Evolutionary conservation across 2,113 vertebrate species (phyloP).

Genomic region (Psilopogon haemacephalus): DNA sequence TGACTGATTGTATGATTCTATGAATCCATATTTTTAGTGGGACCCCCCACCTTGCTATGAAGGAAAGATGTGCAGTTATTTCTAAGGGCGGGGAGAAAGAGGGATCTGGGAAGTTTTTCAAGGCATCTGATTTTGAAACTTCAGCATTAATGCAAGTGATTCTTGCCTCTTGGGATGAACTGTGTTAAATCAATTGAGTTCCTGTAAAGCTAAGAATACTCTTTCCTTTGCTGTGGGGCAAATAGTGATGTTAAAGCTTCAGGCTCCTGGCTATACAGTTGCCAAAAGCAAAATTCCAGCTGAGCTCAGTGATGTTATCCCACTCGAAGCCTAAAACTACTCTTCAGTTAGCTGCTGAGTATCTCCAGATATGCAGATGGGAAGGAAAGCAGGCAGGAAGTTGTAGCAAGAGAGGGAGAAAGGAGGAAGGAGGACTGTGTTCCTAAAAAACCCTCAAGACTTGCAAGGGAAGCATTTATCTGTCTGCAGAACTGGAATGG

Average conservation of each 20-base stretch:
- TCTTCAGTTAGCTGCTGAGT: background rate
- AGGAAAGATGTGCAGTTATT: too few species aligned
- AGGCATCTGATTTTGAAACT: background rate
- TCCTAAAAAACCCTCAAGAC: background rate
- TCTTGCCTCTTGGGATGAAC: background rate
- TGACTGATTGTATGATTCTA: too few species aligned
- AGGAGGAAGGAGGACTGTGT: background rate
- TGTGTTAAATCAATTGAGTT: background rate
- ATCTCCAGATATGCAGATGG: background rate
- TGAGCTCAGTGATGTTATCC: background rate
- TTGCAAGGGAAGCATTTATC: background rate
- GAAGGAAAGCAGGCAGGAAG: background rate
- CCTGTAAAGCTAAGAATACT: background rate
- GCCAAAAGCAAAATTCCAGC: background rate
- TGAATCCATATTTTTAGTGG: too few species aligned
- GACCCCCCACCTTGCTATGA: too few species aligned
- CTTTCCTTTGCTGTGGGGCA: slow-evolving; percentile 1
- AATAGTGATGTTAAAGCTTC: background rate
- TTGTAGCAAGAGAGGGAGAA: background rate
- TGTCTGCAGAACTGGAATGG: background rate
- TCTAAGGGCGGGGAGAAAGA: too few species aligned
- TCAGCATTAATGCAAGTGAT: slow-evolving; percentile 7
- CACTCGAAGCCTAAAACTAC: background rate
- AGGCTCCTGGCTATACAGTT: background rate
- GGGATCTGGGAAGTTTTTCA: background rate